A percentile compares a stretch with the other conserved stretches of the same genome.
Conservation (phyloP, 2,797 vertebrate genomes). For the Botia kubotai region DNA sequence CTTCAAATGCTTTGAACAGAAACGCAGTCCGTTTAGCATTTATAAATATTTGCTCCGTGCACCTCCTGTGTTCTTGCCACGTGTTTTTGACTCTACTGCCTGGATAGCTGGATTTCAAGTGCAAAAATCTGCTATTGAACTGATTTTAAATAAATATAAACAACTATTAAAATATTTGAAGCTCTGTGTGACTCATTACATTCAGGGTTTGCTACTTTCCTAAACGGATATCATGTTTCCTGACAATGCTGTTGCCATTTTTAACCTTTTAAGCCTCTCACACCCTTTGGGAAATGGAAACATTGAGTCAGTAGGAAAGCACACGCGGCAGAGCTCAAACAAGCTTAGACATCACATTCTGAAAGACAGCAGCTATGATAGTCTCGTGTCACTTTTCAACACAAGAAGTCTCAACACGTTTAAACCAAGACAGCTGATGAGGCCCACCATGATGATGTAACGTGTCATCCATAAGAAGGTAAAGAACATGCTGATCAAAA, state of each 20-base stretch:
- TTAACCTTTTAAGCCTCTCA: background rate
- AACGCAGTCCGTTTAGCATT: background rate
- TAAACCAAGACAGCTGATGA: conserved; percentile 16
- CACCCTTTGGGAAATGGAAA: conserved; percentile 27
- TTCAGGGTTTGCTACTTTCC: background rate
- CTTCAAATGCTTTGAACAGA: too few relatives aligned
- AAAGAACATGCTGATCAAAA: background rate
- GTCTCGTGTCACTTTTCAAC: conserved; percentile 35
- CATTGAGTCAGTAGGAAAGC: conserved; percentile 16
- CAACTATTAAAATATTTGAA: background rate
- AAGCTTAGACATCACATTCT: conserved; percentile 37
- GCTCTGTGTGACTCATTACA: background rate
- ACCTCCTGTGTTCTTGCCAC: background rate
- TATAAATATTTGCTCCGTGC: background rate
- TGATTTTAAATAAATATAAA: background rate
- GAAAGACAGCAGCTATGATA: conserved; percentile 17
- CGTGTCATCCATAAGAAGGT: conserved; percentile 24
- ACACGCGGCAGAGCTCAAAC: conserved; percentile 13
- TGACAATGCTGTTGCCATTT: background rate
- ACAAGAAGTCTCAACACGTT: conserved; percentile 36
- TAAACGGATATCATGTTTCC: background rate
- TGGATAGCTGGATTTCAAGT: background rate
- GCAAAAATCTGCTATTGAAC: background rate
- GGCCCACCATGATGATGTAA: conserved; percentile 20
- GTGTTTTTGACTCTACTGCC: background rate